phyloP scores from a whole-genome alignment of 2,797 vertebrate species.

The Scolopax bukidnonensis region DNA sequence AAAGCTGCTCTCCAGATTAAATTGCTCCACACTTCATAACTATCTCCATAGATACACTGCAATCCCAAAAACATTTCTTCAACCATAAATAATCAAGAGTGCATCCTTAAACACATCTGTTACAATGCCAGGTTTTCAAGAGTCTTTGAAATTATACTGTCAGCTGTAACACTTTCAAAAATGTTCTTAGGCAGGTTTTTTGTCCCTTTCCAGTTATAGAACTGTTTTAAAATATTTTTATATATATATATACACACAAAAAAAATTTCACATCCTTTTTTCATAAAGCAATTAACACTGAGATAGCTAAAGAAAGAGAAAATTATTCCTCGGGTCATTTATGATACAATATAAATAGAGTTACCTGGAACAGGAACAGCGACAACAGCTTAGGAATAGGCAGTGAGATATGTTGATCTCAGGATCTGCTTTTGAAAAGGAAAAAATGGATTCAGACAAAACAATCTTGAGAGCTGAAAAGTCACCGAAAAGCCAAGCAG shows the following conservation, averaged over 20 bases:
- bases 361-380: constrained; percentile 51
- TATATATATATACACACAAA: background rate
- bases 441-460: background rate
- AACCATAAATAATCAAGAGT: background rate
- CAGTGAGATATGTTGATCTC: constrained; percentile 10
- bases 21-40: background rate
- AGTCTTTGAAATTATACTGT: background rate
- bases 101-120: background rate
- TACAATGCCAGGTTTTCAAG: background rate
- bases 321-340: background rate
- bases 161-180: background rate
- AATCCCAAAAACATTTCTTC: background rate
- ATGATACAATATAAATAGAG: background rate
- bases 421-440: constrained; percentile 54
- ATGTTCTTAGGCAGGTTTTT: background rate
- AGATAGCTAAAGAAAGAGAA: background rate
- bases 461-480: background rate
- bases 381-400: constrained; percentile 33
- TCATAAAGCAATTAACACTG: background rate
- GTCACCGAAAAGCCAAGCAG: background rate
- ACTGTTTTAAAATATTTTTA: background rate
- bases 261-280: background rate
- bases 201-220: background rate
- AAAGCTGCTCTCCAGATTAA: background rate
- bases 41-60: background rate